phyloP scores from a whole-genome alignment of 2,888 invertebrate genomes.

The Hedya salicella region DNA sequence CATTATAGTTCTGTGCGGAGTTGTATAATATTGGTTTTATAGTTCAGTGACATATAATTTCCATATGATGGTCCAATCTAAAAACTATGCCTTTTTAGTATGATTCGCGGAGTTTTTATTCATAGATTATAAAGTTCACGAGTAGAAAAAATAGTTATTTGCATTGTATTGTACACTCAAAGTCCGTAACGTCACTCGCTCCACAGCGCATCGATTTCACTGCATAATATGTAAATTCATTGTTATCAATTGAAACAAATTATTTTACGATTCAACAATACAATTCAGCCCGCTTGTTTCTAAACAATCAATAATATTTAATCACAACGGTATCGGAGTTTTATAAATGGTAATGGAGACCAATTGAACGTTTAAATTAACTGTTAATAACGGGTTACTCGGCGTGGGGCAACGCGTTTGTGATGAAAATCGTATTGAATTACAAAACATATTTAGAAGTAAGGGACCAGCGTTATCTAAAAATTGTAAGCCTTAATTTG shows the following conservation, averaged over 20 bases:
- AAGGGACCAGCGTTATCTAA: not conserved
- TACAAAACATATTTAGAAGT: not conserved
- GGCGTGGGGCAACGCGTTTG: constrained; percentile 20
- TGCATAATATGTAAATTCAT: constrained; percentile 63
- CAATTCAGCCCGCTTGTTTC: constrained; percentile 68
- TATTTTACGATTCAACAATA: constrained; percentile 70
- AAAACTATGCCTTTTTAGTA: too few relatives aligned
- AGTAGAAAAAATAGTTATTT: too few relatives aligned
- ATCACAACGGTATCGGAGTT: constrained; percentile 74
- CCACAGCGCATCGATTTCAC: constrained; percentile 36
- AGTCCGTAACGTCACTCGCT: not conserved
- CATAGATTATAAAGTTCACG: too few relatives aligned
- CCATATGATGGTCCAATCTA: too few relatives aligned
- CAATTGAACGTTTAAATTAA: constrained; percentile 82
- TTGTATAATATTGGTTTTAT: too few relatives aligned
- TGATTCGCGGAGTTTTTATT: too few relatives aligned
- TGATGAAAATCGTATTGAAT: constrained; percentile 26
- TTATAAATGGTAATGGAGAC: constrained; percentile 80
- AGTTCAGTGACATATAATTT: too few relatives aligned
- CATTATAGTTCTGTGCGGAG: too few relatives aligned
- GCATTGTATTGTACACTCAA: too few relatives aligned
- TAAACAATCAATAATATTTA: constrained; percentile 77
- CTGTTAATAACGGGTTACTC: constrained; percentile 54
- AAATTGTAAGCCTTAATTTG: not conserved
- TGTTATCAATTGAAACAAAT: constrained; percentile 77